These are phyloP conservation scores for Tadarida brasiliensis DNA, from an alignment of 2,797 vertebrate genomes.

Conservation along the genomic window DNA sequence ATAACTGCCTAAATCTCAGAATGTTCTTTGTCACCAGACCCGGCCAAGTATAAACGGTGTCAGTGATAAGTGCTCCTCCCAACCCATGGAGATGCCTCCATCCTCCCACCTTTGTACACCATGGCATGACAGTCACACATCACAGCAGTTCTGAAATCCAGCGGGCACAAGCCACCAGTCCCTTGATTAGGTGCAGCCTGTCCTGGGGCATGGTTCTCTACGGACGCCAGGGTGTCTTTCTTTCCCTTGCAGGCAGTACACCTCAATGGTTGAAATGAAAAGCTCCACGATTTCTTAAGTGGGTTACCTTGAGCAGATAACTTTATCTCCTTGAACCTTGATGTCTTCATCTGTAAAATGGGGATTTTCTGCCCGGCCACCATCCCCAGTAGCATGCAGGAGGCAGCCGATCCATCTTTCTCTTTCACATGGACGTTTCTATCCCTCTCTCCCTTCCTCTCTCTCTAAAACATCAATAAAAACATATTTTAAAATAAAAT, in stretches of 20 bases:
- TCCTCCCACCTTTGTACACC: rapidly evolving
- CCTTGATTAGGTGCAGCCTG: background rate
- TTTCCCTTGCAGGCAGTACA: background rate
- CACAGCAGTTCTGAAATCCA: background rate
- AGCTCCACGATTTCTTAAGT: background rate
- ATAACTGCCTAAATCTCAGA: background rate
- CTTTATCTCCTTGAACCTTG: background rate
- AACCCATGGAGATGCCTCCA: rapidly evolving
- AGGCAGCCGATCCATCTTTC: no score
- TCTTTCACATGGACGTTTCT: no score
- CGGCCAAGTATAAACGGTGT: no score
- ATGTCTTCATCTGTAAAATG: background rate
- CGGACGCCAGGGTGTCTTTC: background rate
- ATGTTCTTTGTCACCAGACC: background rate
- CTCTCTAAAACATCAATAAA: no score
- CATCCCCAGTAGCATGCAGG: no score
- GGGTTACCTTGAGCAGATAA: background rate
- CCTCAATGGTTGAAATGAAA: background rate
- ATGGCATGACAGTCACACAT: rapidly evolving
- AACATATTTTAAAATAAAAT: no score
- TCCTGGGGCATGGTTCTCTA: background rate
- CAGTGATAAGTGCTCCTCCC: background rate
- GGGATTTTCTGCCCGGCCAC: background rate
- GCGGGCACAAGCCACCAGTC: rapidly evolving
- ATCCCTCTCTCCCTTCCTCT: no score